phyloP scores from a whole-genome alignment of 53 echinoderm and acorn worm genomes.

The Henricia sp. region DNA sequence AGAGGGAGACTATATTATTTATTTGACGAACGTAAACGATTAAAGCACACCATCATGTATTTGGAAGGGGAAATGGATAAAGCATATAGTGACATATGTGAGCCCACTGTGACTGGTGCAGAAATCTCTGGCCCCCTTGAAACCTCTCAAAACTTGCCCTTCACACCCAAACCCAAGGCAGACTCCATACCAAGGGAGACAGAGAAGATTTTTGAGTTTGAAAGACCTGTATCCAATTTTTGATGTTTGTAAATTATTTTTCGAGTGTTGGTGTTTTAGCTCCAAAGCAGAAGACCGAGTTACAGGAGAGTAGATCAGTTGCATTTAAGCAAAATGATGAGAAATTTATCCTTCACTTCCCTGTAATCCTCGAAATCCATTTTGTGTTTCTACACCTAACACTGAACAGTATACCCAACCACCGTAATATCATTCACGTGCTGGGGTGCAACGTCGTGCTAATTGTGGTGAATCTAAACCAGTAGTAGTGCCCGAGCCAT shows the following conservation, averaged over 20 bases:
- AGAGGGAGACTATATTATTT: neutral
- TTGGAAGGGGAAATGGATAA: neutral
- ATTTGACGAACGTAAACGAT: neutral
- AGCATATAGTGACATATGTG: neutral
- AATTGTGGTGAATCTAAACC: neutral
- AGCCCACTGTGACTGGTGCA: neutral
- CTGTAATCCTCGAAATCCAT: neutral
- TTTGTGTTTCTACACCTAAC: neutral
- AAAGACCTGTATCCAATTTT: neutral
- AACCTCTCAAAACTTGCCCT: neutral
- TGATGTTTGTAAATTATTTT: neutral
- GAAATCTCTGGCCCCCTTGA: neutral
- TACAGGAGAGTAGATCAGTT: neutral
- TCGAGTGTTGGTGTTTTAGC: neutral
- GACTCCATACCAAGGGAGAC: neutral
- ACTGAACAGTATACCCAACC: neutral
- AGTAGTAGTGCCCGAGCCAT: conserved; percentile 19
- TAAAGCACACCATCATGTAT: neutral
- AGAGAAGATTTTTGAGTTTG: neutral
- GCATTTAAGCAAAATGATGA: neutral
- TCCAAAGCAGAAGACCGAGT: neutral
- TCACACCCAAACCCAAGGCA: neutral
- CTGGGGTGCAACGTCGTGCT: neutral
- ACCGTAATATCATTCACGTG: neutral
- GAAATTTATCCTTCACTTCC: neutral